These are phyloP conservation scores for Tipula unca DNA, from an alignment of 2,888 invertebrate genomes.

Conservation along the genomic window DNA sequence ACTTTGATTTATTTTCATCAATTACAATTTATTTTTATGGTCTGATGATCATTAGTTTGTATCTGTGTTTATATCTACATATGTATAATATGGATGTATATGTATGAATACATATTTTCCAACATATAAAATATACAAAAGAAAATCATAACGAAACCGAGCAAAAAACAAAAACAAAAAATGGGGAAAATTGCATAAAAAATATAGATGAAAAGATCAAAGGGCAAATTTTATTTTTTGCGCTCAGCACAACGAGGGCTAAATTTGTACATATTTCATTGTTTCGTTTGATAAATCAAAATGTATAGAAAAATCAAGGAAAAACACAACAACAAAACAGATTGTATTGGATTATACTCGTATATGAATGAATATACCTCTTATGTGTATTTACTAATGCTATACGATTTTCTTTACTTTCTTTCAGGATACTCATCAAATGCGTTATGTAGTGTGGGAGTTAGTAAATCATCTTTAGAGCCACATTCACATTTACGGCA, in stretches of 20 bases:
- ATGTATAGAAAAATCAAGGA: neutral
- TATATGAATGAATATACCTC: neutral
- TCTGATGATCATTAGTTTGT: neutral
- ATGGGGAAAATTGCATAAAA: neutral
- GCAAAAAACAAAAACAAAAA: neutral
- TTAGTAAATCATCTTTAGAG: constrained; percentile 67
- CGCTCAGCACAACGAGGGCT: neutral
- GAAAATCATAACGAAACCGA: neutral
- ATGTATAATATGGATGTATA: too few relatives aligned
- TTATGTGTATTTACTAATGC: neutral
- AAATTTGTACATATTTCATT: neutral
- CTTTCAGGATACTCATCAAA: constrained; percentile 80
- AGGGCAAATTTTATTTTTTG: neutral
- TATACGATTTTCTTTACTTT: constrained; percentile 25
- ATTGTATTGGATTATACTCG: neutral
- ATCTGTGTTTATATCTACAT: neutral
- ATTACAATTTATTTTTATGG: neutral
- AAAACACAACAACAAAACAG: neutral
- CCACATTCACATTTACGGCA: constrained; percentile 83
- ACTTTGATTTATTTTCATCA: neutral
- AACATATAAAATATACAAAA: neutral
- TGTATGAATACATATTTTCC: too few relatives aligned
- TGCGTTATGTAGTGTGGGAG: constrained; percentile 49
- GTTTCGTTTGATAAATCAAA: constrained; percentile 10
- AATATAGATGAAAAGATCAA: neutral